These are phyloP conservation scores for Silurus meridionalis DNA, from an alignment of 2,113 vertebrate genomes.

Conservation along the genomic window DNA sequence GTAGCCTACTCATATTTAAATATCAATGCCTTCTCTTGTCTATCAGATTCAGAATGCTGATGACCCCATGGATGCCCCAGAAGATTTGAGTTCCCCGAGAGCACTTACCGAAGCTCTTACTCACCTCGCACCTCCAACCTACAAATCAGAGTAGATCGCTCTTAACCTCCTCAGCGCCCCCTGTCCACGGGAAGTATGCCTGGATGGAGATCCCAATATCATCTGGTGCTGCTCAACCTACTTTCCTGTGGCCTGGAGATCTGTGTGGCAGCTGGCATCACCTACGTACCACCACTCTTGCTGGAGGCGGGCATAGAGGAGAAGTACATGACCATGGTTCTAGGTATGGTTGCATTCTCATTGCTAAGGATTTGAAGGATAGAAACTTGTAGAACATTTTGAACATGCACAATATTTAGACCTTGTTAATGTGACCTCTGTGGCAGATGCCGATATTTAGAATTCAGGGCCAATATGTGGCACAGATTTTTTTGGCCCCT, in stretches of 20 bases:
- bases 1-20: neutral
- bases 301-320: constrained; percentile 78
- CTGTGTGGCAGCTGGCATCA: constrained; percentile 79
- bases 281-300: constrained; percentile 77
- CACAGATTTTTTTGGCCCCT: too few relatives aligned
- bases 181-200: constrained; percentile 67
- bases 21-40: neutral
- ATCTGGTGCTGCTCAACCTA: constrained; percentile 77
- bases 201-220: constrained; percentile 78
- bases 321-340: constrained; percentile 82
- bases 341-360: constrained; percentile 63
- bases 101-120: constrained; percentile 55
- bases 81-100: constrained; percentile 55
- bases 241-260: constrained; percentile 81
- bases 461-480: too few relatives aligned
- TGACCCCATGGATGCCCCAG: constrained; percentile 66
- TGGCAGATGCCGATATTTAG: too few relatives aligned
- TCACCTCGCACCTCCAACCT: constrained; percentile 43
- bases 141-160: constrained; percentile 24
- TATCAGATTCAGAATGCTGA: constrained; percentile 69
- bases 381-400: neutral
- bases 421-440: neutral
- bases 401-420: neutral
- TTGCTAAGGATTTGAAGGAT: neutral
- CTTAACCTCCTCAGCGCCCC: constrained; percentile 45